These are phyloP conservation scores for Pycnomerus fuliginosus DNA, from an alignment of 2,888 invertebrate genomes.

Conservation along the genomic window DNA sequence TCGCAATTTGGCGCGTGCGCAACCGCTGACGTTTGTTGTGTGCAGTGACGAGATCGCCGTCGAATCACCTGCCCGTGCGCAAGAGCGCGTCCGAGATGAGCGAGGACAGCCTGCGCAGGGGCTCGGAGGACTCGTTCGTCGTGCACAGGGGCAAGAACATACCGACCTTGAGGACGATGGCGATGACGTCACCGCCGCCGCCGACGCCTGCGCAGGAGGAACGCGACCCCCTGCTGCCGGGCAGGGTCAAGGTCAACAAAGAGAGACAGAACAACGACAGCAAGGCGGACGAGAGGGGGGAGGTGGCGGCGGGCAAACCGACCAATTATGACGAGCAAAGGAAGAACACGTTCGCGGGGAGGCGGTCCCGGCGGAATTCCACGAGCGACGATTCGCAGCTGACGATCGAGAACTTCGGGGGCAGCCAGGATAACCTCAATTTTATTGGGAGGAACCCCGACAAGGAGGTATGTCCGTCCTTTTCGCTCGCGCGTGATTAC, in stretches of 20 bases:
- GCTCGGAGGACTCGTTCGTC: conserved; percentile 72
- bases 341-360: conserved; percentile 74
- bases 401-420: conserved; percentile 91
- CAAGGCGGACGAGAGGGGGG: conserved; percentile 68
- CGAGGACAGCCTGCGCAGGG: conserved; percentile 50
- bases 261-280: conserved; percentile 64
- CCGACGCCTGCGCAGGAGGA: too few species aligned
- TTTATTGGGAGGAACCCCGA: conserved; percentile 82
- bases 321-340: conserved; percentile 80
- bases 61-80: conserved; percentile 51
- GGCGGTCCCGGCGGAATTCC: conserved; percentile 82
- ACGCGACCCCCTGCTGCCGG: conserved; percentile 60
- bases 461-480: conserved; percentile 58
- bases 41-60: conserved; percentile 58
- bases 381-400: conserved; percentile 84
- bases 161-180: conserved; percentile 72
- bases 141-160: conserved; percentile 79
- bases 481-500: too few species aligned
- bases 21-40: too few species aligned
- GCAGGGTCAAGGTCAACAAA: conserved; percentile 56
- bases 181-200: too few species aligned
- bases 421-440: conserved; percentile 85
- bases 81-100: conserved; percentile 52
- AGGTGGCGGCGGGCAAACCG: conserved; percentile 76
- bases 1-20: too few species aligned